Percentiles rank a stretch among this genome's conserved stretches.
Conservation (phyloP, 2,113 vertebrate species). For the Ptilorrhoa leucosticta region DNA sequence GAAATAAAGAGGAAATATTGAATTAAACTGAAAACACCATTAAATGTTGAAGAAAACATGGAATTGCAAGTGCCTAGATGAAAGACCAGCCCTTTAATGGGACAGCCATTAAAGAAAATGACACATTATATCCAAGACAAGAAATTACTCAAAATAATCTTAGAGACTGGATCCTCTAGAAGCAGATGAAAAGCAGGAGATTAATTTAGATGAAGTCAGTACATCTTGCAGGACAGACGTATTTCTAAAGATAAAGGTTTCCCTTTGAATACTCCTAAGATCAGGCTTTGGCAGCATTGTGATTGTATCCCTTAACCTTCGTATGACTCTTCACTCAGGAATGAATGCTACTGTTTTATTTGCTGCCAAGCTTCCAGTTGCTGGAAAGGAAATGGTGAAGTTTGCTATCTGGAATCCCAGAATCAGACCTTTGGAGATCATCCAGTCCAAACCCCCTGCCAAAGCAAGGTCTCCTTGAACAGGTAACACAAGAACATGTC, state of each 20-base stretch:
- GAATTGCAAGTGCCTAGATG: not conserved
- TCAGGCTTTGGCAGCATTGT: not conserved
- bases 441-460: not conserved
- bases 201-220: not conserved
- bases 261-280: not conserved
- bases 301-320: not conserved
- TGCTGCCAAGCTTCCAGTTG: not conserved
- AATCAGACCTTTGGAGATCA: not conserved
- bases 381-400: not conserved
- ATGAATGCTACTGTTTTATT: not conserved
- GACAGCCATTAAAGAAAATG: not conserved
- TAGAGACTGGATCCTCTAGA: not conserved
- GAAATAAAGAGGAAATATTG: not conserved
- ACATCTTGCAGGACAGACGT: not conserved
- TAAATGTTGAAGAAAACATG: not conserved
- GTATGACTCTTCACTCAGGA: not conserved
- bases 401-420: not conserved
- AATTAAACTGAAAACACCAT: not conserved
- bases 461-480: not conserved
- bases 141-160: not conserved
- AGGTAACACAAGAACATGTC: not conserved
- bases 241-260: not conserved
- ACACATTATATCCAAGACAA: not conserved
- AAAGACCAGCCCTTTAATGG: not conserved
- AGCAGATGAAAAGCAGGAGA: not conserved